Evolutionary conservation across 2,797 vertebrate species (phyloP).

Genomic region (Euphonia xanthogaster): DNA sequence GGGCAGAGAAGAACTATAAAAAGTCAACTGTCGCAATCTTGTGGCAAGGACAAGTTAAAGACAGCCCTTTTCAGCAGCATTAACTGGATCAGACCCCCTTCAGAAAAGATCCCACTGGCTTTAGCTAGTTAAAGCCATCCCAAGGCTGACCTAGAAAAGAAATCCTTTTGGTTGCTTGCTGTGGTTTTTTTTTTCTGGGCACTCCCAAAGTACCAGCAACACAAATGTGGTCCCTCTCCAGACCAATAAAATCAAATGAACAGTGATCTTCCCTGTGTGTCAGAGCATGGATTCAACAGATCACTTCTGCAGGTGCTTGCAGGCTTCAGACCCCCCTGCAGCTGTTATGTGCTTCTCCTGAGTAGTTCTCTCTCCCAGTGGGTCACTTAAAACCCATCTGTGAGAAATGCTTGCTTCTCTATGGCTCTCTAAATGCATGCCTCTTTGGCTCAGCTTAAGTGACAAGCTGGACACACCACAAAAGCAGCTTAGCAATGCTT

Average conservation of each 20-base stretch:
- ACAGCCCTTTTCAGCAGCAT: background rate
- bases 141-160: background rate
- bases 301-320: background rate
- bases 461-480: background rate
- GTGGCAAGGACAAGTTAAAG: background rate
- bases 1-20: background rate
- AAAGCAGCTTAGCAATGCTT: conserved; percentile 39
- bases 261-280: background rate
- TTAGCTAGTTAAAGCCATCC: background rate
- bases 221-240: background rate
- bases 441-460: background rate
- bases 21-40: background rate
- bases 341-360: background rate
- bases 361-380: background rate
- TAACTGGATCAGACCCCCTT: background rate
- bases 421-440: background rate
- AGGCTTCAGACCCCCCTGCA: background rate
- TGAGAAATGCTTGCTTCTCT: background rate
- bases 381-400: background rate
- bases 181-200: background rate
- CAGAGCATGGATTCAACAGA: background rate
- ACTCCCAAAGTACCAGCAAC: background rate
- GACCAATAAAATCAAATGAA: background rate
- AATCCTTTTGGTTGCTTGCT: background rate
- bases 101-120: background rate